Evolutionary conservation across 2,113 vertebrate species (phyloP).

Genomic region (Myxocyprinus asiaticus): DNA sequence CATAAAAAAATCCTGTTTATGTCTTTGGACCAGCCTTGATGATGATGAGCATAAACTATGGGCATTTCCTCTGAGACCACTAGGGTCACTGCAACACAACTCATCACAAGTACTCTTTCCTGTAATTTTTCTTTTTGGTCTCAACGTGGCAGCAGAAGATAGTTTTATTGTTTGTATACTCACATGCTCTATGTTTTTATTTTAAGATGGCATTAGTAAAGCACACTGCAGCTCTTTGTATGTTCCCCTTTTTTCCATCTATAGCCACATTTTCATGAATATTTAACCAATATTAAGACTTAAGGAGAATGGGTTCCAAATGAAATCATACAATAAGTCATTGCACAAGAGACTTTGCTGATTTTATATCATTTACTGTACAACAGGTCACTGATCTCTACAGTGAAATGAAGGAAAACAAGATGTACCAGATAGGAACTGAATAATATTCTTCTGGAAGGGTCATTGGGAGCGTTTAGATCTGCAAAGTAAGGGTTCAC

Average conservation of each 20-base stretch:
- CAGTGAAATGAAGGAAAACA: no score
- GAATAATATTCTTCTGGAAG: no score
- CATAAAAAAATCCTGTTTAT: no score
- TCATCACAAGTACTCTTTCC: background rate
- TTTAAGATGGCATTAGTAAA: background rate
- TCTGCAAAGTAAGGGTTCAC: background rate
- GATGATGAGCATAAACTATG: background rate
- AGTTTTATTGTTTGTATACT: background rate
- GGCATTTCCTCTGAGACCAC: no score
- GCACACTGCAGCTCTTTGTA: background rate
- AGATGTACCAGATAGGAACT: no score
- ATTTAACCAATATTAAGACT: no score
- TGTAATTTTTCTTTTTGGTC: background rate
- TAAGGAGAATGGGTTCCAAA: no score
- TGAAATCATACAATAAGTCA: no score
- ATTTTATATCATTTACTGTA: no score
- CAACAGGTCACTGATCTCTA: no score
- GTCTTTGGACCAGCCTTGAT: background rate
- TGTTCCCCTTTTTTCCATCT: background rate
- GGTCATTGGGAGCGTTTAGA: background rate
- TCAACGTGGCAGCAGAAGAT: conserved; percentile 43
- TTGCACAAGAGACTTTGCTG: no score
- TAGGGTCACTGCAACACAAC: background rate
- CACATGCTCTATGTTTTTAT: conserved; percentile 35
- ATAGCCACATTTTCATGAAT: no score